Conservation (phyloP, 1,140 invertebrate species). For the Heliconius eleuchia region DNA sequence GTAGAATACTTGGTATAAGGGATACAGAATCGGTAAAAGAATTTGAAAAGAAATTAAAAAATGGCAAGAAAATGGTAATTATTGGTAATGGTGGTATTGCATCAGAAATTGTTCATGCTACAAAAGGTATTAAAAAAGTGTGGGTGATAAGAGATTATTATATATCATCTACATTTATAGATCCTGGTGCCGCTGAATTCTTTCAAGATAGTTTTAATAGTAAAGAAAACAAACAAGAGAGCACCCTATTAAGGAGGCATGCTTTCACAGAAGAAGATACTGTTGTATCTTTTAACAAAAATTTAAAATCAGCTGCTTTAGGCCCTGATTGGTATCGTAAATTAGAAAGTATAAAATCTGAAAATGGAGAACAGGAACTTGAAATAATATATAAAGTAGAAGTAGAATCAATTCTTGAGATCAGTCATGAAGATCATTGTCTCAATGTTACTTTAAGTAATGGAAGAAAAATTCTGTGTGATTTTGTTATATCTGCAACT, state of each 20-base stretch:
- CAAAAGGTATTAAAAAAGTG: constrained; percentile 91
- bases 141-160: constrained; percentile 97
- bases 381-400: constrained; percentile 88
- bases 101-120: constrained; percentile 95
- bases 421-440: constrained; percentile 82
- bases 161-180: constrained; percentile 96
- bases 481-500: constrained; percentile 97
- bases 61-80: constrained; percentile 88
- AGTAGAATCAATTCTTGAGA: constrained; percentile 82
- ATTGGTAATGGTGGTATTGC: constrained; percentile 99
- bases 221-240: constrained; percentile 43
- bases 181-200: constrained; percentile 97
- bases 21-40: constrained; percentile 96
- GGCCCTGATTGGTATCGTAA: constrained; percentile 96
- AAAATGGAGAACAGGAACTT: constrained; percentile 67
- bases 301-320: constrained; percentile 89
- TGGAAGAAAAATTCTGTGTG: constrained; percentile 89
- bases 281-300: constrained; percentile 63
- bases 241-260: constrained; percentile 84
- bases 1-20: constrained; percentile 91
- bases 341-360: constrained; percentile 84
- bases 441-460: constrained; percentile 89
- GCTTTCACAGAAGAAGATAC: constrained; percentile 84
- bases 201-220: constrained; percentile 84
- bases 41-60: constrained; percentile 87